Conservation (phyloP, 2,888 invertebrate species). For the Drosophila anceps region DNA sequence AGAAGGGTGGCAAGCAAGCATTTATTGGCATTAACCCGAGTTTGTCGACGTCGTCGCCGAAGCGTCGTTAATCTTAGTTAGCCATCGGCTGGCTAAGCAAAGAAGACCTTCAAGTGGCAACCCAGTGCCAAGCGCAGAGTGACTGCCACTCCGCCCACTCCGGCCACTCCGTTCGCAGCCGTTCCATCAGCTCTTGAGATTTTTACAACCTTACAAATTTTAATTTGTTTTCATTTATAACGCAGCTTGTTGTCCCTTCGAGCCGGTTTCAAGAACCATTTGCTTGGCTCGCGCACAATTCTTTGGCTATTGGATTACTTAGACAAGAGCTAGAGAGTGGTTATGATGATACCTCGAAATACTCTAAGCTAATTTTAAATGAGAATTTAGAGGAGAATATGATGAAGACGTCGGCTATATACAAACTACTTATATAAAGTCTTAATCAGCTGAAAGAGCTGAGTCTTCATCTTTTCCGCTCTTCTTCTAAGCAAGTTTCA, state of each 20-base stretch:
- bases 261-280: slow-evolving; percentile 17
- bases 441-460: no score
- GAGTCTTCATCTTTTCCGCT: no score
- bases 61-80: slow-evolving; percentile 62
- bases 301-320: background rate
- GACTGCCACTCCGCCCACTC: background rate
- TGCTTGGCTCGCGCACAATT: background rate
- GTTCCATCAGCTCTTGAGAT: slow-evolving; percentile 38
- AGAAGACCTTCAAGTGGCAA: slow-evolving; percentile 17
- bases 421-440: no score
- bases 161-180: no score
- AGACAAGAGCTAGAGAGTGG: background rate
- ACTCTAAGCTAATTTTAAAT: background rate
- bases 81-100: slow-evolving; percentile 37
- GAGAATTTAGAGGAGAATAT: background rate
- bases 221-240: slow-evolving; percentile 66
- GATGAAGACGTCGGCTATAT: no score
- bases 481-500: no score
- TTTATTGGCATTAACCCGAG: slow-evolving; percentile 57
- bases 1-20: slow-evolving; percentile 29
- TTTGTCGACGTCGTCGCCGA: slow-evolving; percentile 22
- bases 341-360: background rate
- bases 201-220: slow-evolving; percentile 59
- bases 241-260: slow-evolving; percentile 14
- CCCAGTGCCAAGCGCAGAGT: no score